Percentiles rank a stretch among this genome's conserved stretches.
These are phyloP conservation scores for Chymomyza procnemis DNA, from an alignment of 2,888 invertebrate genomes.

Conservation along the genomic window DNA sequence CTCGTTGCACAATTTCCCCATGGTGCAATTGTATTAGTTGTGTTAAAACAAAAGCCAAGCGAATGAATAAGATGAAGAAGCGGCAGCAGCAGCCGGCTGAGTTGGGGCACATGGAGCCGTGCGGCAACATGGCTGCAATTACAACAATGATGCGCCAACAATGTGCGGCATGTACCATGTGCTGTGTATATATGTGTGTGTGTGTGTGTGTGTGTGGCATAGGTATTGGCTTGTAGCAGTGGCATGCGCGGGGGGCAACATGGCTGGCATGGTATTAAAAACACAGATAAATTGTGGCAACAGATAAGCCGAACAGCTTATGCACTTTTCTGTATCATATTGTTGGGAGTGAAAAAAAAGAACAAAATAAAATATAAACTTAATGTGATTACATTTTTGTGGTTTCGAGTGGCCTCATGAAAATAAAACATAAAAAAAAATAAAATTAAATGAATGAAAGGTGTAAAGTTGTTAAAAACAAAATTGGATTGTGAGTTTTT, in stretches of 20 bases:
- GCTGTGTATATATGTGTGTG: slow-evolving; percentile 14
- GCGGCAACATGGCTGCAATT: slow-evolving; percentile 49
- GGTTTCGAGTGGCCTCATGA: background rate
- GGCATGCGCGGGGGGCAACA: background rate
- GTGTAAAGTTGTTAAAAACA: too few species aligned
- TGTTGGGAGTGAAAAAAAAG: background rate
- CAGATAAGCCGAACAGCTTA: background rate
- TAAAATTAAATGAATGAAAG: background rate
- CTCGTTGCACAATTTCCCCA: slow-evolving; percentile 60
- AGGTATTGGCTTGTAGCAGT: background rate
- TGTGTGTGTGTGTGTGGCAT: slow-evolving; percentile 16
- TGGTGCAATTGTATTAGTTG: slow-evolving; percentile 71
- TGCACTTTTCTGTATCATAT: background rate
- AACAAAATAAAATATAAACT: background rate
- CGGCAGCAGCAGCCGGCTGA: background rate
- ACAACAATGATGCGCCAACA: slow-evolving; percentile 68
- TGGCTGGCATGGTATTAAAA: background rate
- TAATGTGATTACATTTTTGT: background rate
- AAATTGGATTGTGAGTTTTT: too few species aligned
- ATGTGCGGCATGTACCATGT: slow-evolving; percentile 30
- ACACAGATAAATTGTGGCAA: background rate
- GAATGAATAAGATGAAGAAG: slow-evolving; percentile 40
- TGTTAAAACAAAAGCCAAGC: slow-evolving; percentile 70
- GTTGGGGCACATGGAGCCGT: background rate
- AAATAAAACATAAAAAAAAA: too few species aligned